Base-by-base conservation (phyloP, 2,797 vertebrate genomes). In the Phataginus tetradactyla region DNA sequence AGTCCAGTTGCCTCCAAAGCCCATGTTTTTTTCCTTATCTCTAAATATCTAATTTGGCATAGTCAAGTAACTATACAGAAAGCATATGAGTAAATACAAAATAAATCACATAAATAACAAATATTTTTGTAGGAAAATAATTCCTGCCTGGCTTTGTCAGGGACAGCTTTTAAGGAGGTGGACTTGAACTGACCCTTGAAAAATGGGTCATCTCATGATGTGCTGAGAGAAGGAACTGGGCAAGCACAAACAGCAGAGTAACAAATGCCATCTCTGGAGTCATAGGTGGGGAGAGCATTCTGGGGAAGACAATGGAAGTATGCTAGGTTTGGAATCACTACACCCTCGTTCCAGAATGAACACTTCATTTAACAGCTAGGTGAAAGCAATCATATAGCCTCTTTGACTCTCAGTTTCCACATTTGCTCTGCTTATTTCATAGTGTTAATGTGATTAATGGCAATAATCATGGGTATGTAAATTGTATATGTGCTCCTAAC, bases 81-180 rank as follows among this genome's bases (percentile, higher is more conserved):
- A 79, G 4, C 25, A n/a, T 27, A 39, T 15, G 5, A 87, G 39
- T 37, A 84, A 86, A 95, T 20, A 77, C 15, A 94, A 88, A 88
- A 84, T 61, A 78, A 94, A 37, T 64, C 25, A 3, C 20, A 91
- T 51, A 93, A 96, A 78, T 74, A 55, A 21, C 27, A 94, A 91
- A 15, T 61, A 34, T n/a, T 68, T n/a, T 68, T 90, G n/a, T 18
- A 80, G 20, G 53, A 88, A 94, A 92, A 29, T 45, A 79, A 72
- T 34, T 83, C 21, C 69, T 83, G 42, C 37, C 12, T 32, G 34
- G 23, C 39, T 94, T 87, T 74, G 64, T 75, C 18, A 74, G 45
- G 4, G 18, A 74, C 6, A 68, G n/a, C 9, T 92, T 85, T 89
- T 27, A 71, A 25, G 42, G 14, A 83, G 12, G 1, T 51, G 8